Conservation (phyloP, 2,113 vertebrate genomes). For the Cyanoramphus novaezelandiae region DNA sequence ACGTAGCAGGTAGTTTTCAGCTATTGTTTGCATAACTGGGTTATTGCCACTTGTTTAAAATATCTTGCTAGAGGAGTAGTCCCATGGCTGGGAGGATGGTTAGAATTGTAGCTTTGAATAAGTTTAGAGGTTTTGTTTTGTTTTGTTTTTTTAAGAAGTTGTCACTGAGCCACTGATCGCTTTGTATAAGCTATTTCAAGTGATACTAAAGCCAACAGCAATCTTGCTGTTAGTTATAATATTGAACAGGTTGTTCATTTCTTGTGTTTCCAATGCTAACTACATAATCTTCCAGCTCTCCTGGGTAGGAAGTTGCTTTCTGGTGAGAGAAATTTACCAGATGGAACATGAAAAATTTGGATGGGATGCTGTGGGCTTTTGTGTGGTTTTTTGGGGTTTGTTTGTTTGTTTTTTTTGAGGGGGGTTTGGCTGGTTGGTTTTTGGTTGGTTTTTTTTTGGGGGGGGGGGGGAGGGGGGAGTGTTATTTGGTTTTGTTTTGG, state of each 20-base stretch:
- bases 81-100: neutral
- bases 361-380: neutral
- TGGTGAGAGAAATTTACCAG: neutral
- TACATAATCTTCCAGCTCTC: neutral
- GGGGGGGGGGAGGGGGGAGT: no score
- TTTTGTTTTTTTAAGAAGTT: neutral
- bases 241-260: neutral
- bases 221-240: rapidly evolving
- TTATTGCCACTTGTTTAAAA: neutral
- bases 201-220: neutral
- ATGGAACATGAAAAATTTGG: neutral
- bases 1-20: neutral
- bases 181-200: neutral
- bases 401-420: neutral
- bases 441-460: no score
- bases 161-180: neutral
- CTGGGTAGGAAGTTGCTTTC: neutral
- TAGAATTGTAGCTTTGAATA: neutral
- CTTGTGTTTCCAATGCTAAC: neutral
- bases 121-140: neutral
- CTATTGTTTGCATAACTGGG: neutral
- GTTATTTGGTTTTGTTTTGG: no score
- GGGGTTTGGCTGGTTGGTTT: no score
- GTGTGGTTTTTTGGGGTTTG: neutral
- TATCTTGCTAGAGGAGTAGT: neutral